phyloP scores from a whole-genome alignment of 2,797 vertebrate species.

The Siniperca undulata region DNA sequence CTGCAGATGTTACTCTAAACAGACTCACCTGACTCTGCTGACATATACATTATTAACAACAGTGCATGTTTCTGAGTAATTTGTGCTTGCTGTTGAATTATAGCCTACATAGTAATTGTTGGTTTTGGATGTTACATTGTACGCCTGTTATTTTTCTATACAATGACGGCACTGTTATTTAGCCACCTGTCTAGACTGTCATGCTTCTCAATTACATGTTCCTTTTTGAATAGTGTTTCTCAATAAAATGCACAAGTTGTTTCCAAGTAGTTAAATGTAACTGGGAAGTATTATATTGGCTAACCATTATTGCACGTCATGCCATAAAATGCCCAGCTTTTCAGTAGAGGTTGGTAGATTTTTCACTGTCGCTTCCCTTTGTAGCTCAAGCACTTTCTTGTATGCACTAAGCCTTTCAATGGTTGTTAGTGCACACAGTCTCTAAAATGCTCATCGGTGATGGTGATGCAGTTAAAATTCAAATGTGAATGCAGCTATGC shows the following conservation, averaged over 20 bases:
- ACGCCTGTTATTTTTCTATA: constrained; percentile 31
- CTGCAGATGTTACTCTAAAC: constrained; percentile 5
- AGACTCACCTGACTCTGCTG: constrained; percentile 19
- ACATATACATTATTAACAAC: constrained; percentile 27
- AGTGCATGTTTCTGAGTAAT: constrained; percentile 13
- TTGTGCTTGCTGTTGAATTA: constrained; percentile 38
- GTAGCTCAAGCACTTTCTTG: constrained; percentile 15
- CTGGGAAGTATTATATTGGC: neutral
- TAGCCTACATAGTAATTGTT: constrained; percentile 25
- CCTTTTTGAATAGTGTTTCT: neutral
- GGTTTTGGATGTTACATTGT: constrained; percentile 31
- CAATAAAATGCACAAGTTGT: neutral
- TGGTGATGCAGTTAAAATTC: neutral
- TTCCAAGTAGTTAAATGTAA: neutral
- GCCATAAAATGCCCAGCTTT: neutral
- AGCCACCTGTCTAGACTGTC: constrained; percentile 24
- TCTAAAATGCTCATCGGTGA: constrained; percentile 7
- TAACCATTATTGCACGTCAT: neutral
- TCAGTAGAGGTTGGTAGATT: neutral
- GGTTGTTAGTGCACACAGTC: neutral
- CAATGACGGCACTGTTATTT: constrained; percentile 11
- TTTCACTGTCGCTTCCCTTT: constrained; percentile 7
- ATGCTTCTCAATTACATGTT: constrained; percentile 3
- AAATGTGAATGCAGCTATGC: neutral
- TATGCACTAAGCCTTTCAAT: constrained; percentile 9